Percentiles rank a stretch among this genome's conserved stretches.
Conservation (phyloP, 2,888 invertebrate genomes). For the Cenopis cana region DNA sequence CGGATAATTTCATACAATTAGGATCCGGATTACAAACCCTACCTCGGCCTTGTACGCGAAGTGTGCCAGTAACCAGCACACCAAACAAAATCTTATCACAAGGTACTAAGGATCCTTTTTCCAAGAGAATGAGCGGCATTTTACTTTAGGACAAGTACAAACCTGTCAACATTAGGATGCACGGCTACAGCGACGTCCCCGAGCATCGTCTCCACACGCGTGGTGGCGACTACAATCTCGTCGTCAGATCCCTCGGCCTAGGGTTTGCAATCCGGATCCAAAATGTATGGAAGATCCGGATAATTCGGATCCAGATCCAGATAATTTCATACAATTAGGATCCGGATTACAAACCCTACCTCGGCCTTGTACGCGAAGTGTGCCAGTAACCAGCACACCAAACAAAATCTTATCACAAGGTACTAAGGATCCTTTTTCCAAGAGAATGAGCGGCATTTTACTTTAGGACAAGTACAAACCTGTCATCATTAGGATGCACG, state of each 20-base stretch:
- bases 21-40: too few species aligned
- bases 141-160: background rate
- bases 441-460: too few species aligned
- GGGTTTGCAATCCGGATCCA: too few species aligned
- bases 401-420: slow-evolving; percentile 76
- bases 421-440: too few species aligned
- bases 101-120: too few species aligned
- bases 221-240: slow-evolving; percentile 97
- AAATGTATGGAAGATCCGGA: too few species aligned
- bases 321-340: too few species aligned
- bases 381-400: slow-evolving; percentile 89
- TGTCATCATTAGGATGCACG: slow-evolving; percentile 96
- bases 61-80: slow-evolving; percentile 87
- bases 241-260: slow-evolving; percentile 89
- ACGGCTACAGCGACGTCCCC: slow-evolving; percentile 99
- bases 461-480: slow-evolving; percentile 65
- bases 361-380: slow-evolving; percentile 96
- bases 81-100: slow-evolving; percentile 87
- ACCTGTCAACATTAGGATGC: slow-evolving; percentile 94
- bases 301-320: too few species aligned
- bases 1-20: too few species aligned
- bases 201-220: slow-evolving; percentile 99
- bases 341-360: too few species aligned
- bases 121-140: too few species aligned
- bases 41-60: slow-evolving; percentile 96